Conservation (phyloP, 2,113 vertebrate genomes). For the Chaetops frenatus region DNA sequence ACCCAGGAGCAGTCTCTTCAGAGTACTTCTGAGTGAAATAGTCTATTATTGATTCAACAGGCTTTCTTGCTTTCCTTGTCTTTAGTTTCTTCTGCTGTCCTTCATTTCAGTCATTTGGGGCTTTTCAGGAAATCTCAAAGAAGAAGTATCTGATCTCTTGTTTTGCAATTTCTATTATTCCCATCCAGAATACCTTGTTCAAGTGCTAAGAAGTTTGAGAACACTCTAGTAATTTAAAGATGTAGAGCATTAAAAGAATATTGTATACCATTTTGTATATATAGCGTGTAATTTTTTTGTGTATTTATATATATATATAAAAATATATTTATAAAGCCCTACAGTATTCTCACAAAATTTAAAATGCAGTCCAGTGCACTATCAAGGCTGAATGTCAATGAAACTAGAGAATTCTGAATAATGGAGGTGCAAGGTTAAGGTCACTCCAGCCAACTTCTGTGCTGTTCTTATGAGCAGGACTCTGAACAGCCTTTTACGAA, state of each 20-base stretch:
- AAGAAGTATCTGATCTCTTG: neutral
- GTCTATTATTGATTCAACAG: constrained; percentile 56
- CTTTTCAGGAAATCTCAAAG: constrained; percentile 12
- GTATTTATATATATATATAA: neutral
- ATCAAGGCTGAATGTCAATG: neutral
- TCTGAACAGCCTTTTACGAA: neutral
- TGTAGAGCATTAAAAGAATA: neutral
- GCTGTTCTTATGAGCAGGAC: neutral
- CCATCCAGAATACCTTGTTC: neutral
- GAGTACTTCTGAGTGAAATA: constrained; percentile 12
- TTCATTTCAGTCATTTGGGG: constrained; percentile 23
- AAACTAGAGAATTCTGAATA: neutral
- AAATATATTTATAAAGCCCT: neutral
- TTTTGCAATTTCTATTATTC: neutral
- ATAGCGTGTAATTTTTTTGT: neutral
- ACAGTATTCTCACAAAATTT: neutral
- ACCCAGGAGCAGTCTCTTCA: constrained; percentile 14
- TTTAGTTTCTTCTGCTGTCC: constrained; percentile 18
- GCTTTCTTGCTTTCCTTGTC: constrained; percentile 23
- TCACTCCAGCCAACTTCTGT: neutral
- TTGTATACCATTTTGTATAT: neutral
- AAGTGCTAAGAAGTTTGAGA: neutral
- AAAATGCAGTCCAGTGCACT: neutral
- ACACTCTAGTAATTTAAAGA: neutral
- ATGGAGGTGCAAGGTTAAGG: neutral